Conservation (phyloP, 2,113 vertebrate species). For the Rhinoptilus africanus region DNA sequence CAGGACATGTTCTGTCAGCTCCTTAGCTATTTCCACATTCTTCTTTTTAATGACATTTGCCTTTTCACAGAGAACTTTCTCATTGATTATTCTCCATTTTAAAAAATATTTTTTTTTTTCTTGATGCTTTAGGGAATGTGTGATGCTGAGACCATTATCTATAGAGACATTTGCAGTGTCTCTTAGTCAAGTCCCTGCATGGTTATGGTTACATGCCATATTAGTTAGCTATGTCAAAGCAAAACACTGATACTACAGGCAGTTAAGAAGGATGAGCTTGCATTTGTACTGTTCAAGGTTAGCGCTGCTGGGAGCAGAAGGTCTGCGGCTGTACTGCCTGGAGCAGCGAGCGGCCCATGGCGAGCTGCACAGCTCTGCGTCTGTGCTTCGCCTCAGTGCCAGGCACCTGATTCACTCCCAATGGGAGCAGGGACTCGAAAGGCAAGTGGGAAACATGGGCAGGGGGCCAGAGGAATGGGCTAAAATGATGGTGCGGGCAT, state of each 20-base stretch:
- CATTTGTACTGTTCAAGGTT: not conserved
- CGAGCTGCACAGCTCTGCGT: not conserved
- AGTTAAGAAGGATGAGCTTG: not conserved
- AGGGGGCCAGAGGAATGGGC: not conserved
- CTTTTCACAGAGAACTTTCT: not conserved
- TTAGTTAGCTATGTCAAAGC: not conserved
- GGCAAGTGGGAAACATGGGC: not conserved
- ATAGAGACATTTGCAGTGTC: not conserved
- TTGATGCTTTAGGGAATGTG: not conserved
- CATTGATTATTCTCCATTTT: not conserved
- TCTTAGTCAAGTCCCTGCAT: not conserved
- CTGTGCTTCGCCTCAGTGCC: not conserved
- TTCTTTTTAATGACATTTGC: not conserved
- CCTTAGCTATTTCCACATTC: not conserved
- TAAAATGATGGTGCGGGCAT: not conserved
- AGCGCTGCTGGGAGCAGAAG: not conserved
- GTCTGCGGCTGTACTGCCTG: not conserved
- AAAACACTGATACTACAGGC: not conserved
- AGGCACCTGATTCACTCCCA: not conserved
- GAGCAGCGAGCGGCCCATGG: not conserved
- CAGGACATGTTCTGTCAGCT: not conserved
- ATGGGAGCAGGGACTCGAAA: not conserved
- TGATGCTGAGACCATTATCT: not conserved
- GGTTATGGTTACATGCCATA: not conserved
- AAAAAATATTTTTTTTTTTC: not conserved